A percentile compares a stretch with the other conserved stretches of the same genome.
These are phyloP conservation scores for Drosophila yakuba DNA, from an alignment of 1,140 invertebrate species.

Conservation along the genomic window DNA sequence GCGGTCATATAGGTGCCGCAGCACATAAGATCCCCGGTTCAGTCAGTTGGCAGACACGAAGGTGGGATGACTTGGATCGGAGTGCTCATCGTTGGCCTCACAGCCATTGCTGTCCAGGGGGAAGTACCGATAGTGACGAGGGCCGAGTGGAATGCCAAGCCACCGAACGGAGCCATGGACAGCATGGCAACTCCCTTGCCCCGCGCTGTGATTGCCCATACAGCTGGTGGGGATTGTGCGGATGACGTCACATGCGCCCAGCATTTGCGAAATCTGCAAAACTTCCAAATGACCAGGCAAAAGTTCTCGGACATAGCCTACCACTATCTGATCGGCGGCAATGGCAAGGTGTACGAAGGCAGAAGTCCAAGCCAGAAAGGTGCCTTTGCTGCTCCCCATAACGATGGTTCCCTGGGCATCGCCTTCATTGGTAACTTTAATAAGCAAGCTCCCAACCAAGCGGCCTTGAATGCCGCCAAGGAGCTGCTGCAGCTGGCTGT, in stretches of 20 bases:
- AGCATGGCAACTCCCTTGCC: constrained; percentile 84
- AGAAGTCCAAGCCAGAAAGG: constrained; percentile 87
- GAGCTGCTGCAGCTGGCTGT: constrained; percentile 87
- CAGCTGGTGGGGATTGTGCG: constrained; percentile 85
- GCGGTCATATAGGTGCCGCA: constrained; percentile 36
- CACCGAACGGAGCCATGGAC: constrained; percentile 82
- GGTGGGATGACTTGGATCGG: constrained; percentile 39
- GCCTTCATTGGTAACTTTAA: constrained; percentile 86
- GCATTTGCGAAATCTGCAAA: constrained; percentile 85
- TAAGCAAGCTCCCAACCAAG: constrained; percentile 82
- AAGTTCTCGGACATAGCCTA: constrained; percentile 87
- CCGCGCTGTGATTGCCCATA: constrained; percentile 86
- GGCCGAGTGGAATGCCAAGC: constrained; percentile 87
- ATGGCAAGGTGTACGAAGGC: constrained; percentile 88
- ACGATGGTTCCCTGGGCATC: constrained; percentile 86
- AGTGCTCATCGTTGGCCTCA: constrained; percentile 9
- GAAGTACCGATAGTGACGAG: constrained; percentile 60
- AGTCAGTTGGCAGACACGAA: constrained; percentile 38
- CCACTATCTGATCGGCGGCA: constrained; percentile 88
- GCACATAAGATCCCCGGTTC: constrained; percentile 4
- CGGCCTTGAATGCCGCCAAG: constrained; percentile 86
- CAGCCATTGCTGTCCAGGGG: constrained; percentile 15
- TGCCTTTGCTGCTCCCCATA: constrained; percentile 87
- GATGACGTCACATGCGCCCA: constrained; percentile 84
- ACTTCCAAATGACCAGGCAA: constrained; percentile 85